phyloP scores from a whole-genome alignment of 2,888 invertebrate genomes.

The Tuberolachnus salignus region DNA sequence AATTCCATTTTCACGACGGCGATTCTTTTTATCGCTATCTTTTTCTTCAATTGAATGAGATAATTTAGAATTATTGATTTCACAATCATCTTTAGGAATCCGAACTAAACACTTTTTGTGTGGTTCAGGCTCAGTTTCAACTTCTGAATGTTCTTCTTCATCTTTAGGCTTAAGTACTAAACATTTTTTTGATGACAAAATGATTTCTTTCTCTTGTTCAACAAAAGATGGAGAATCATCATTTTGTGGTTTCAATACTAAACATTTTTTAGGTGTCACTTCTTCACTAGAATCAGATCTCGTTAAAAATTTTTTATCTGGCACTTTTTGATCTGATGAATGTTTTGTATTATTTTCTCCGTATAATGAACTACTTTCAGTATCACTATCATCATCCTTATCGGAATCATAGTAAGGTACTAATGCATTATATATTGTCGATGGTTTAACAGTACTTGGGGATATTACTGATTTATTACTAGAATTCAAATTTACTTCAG shows the following conservation, averaged over 20 bases:
- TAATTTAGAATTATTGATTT: background rate
- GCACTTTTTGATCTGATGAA: slow-evolving; percentile 35
- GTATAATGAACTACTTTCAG: slow-evolving; percentile 43
- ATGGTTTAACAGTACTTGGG: slow-evolving; percentile 43
- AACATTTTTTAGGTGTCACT: slow-evolving; percentile 37
- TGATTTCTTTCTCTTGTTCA: background rate
- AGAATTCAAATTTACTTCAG: background rate
- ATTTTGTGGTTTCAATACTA: slow-evolving; percentile 42
- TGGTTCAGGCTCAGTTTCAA: slow-evolving; percentile 16
- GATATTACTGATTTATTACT: slow-evolving; percentile 27
- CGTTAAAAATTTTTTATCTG: slow-evolving; percentile 48
- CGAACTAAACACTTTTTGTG: slow-evolving; percentile 46
- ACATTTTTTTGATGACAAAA: slow-evolving; percentile 29
- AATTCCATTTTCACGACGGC: slow-evolving; percentile 14
- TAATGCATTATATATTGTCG: slow-evolving; percentile 44
- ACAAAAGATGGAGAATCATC: slow-evolving; percentile 15
- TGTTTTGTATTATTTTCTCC: slow-evolving; percentile 29
- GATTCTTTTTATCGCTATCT: slow-evolving; percentile 29
- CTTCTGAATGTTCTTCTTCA: slow-evolving; percentile 36
- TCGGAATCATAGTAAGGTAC: slow-evolving; percentile 57
- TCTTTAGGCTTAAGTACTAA: slow-evolving; percentile 49
- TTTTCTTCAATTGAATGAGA: slow-evolving; percentile 22
- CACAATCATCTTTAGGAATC: slow-evolving; percentile 31
- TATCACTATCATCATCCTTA: slow-evolving; percentile 48
- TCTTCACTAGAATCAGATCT: slow-evolving; percentile 11